These are phyloP conservation scores for Ammospiza maritima DNA, from an alignment of 2,797 vertebrate species.

Conservation along the genomic window DNA sequence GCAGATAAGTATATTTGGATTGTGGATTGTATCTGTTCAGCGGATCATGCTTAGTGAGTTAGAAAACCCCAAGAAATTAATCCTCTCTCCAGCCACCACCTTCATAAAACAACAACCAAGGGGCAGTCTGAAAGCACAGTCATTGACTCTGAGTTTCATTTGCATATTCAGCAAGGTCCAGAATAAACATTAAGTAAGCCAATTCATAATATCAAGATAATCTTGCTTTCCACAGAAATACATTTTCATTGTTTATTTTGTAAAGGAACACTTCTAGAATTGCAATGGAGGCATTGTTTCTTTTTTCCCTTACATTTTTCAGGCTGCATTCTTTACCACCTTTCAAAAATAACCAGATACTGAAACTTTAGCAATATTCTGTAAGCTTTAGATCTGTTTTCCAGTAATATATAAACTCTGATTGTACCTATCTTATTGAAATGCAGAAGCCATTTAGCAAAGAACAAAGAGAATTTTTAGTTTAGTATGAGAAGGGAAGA, in stretches of 20 bases:
- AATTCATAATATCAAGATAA: neutral
- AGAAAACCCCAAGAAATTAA: neutral
- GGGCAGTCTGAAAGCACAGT: neutral
- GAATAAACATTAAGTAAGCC: neutral
- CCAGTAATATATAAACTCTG: neutral
- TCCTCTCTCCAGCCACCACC: neutral
- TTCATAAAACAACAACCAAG: neutral
- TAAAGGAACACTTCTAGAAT: neutral
- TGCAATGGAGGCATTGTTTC: neutral
- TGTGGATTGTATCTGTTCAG: neutral
- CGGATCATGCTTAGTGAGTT: neutral
- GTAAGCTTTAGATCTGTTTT: neutral
- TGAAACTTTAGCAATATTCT: neutral
- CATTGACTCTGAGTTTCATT: neutral
- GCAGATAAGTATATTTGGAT: neutral
- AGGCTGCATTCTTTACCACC: neutral
- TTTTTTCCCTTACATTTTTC: neutral
- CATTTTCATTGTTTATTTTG: neutral
- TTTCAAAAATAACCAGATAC: neutral
- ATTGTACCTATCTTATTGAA: neutral
- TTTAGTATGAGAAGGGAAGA: neutral
- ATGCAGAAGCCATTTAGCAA: neutral
- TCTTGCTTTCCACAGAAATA: neutral
- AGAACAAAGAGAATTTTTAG: constrained; percentile 31
- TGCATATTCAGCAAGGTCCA: neutral